Base-by-base conservation (phyloP, 2,797 vertebrate genomes). In the Channa striata region DNA sequence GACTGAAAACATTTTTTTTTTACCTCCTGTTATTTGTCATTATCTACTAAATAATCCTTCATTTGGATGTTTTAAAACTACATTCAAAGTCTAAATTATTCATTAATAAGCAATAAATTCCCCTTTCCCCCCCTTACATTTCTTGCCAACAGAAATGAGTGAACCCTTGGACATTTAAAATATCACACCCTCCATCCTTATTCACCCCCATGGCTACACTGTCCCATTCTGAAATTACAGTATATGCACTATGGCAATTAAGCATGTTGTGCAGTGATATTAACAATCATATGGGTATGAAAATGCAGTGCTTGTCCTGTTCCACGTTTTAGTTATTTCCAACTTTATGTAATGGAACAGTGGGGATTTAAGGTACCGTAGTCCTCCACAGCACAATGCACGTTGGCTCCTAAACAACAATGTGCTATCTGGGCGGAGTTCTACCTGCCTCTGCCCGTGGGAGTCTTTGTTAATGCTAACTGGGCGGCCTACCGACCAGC, bases 381-480 rank as follows among this genome's bases (percentile, higher is more conserved):
- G 78, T 47, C 78, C 72, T 81, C 82, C 48, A 23, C 68, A 36
- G 75, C 58, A 60, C 19, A 44, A 90, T 82, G 77, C 64, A 84
- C 82, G 87, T 85, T 87, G 86, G 87, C 74, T 84, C 65, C 73
- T 73, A 80, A 85, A 82, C 68, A 84, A 68, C 83, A 90, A 83
- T 65, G 42, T 84, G 80, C 61, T 82, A 84, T 76, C 79, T 79
- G 78, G 82, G 84, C 16, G 72, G 65, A 69, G 81, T 56, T 80
- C 83, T 78, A 72, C 78, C 54, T 75, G 75, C 48, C 53, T 80
- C 62, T 84, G 72, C 90, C 81, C 86, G 78, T 1, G 77, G 90
- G 89, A 91, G 84, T 89, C 87, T 92, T 93, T 94, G 86, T 91
- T 86, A 89, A 79, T 90, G 89, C 81, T 94, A 93, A 94, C 92